phyloP scores from a whole-genome alignment of 2,888 invertebrate genomes.

The Heliconius erato region DNA sequence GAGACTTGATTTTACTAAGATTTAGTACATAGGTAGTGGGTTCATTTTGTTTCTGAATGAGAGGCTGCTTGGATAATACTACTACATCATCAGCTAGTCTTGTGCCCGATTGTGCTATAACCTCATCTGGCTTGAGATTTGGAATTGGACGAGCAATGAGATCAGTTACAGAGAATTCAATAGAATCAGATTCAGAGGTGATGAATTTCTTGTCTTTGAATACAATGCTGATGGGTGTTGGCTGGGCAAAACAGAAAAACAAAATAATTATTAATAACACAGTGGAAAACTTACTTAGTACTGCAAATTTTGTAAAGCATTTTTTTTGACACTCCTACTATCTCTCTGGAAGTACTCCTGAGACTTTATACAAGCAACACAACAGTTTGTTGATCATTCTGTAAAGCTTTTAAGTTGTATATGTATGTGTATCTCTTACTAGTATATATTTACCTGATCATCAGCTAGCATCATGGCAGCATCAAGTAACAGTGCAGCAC shows the following conservation, averaged over 20 bases:
- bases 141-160: slow-evolving; percentile 90
- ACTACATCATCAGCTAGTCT: slow-evolving; percentile 90
- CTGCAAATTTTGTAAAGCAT: too few species aligned
- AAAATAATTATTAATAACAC: background rate
- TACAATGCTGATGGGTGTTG: slow-evolving; percentile 94
- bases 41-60: slow-evolving; percentile 81
- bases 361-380: too few species aligned
- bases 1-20: slow-evolving; percentile 90
- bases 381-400: too few species aligned
- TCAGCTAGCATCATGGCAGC: slow-evolving; percentile 89
- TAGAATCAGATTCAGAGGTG: slow-evolving; percentile 89
- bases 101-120: slow-evolving; percentile 91
- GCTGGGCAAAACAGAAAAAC: slow-evolving; percentile 66
- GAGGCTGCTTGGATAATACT: slow-evolving; percentile 89
- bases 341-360: too few species aligned
- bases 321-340: too few species aligned
- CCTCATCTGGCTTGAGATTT: slow-evolving; percentile 87
- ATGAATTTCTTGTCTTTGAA: slow-evolving; percentile 92
- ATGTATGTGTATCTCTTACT: too few species aligned
- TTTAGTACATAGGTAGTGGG: slow-evolving; percentile 91
- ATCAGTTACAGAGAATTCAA: slow-evolving; percentile 90
- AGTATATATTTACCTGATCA: slow-evolving; percentile 83
- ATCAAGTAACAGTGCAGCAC: slow-evolving; percentile 92
- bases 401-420: background rate
- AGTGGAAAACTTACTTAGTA: too few species aligned